Base-by-base conservation (phyloP, 2,113 vertebrate genomes). In the Anguilla japonica region DNA sequence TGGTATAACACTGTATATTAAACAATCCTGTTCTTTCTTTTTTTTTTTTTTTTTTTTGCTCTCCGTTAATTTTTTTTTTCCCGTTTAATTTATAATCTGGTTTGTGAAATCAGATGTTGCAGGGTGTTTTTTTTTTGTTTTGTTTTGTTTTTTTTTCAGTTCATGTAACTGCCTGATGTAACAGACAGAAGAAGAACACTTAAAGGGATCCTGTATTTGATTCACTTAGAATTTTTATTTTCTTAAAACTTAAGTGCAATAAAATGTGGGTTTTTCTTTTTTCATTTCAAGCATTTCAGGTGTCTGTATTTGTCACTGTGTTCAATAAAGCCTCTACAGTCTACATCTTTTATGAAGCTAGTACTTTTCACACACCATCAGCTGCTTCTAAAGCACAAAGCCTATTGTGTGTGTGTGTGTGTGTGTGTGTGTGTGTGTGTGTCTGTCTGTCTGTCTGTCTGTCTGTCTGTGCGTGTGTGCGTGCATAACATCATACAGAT, bases 191-290 rank as follows among this genome's bases (percentile, higher is more conserved):
- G 88, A 89, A 95, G 97, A 97, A 97, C 96, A 75, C 96, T 98
- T 97, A 99, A 99, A 99, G 97, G 98, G 98, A 99, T 99, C 99
- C 97, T 99, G 97, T 98, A 98, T 99, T 99, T 99, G 97, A 98
- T 98, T 98, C 97, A 99, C 97, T 98, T 99, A 99, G 98, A 99
- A 99, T 99, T 99, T 97, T 99, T 99, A 99, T 99, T 99, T 99
- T 99, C 98, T 99, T 99, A 99, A 99, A 99, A 99, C 97, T 99
- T 99, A 99, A 99, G 98, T 99, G 98, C 98, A 99, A 99, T 99
- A 99, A 99, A 99, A 99, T 98, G 98, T 99, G 98, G 94, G 93
- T 94, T 93, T 94, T 95, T 97, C 85, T 95, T 98, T 97, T 97
- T 99, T 98, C 97, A 98, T 98, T 98, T 98, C 97, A 96, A 98